A percentile compares a stretch with the other conserved stretches of the same genome.
phyloP scores from a whole-genome alignment of 2,797 vertebrate genomes.

The Podargus strigoides region DNA sequence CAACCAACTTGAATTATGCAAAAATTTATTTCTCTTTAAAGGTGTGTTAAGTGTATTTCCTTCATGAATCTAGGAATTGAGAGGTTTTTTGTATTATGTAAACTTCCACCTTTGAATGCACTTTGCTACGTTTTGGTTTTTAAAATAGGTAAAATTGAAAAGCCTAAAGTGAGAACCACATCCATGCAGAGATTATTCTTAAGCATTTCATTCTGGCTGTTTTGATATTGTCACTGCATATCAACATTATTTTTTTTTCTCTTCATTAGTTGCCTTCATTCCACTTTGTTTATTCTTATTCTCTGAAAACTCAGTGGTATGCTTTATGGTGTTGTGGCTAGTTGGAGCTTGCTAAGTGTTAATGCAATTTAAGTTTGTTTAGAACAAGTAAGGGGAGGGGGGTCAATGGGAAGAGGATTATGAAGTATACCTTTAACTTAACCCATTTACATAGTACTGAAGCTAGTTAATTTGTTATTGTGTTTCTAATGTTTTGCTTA shows the following conservation, averaged over 20 bases:
- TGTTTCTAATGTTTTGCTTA: conserved; percentile 66
- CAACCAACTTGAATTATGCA: conserved; percentile 15
- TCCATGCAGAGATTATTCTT: conserved; percentile 86
- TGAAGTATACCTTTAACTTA: conserved; percentile 72
- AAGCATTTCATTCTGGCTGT: conserved; percentile 70
- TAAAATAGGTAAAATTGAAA: conserved; percentile 30
- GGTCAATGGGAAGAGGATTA: conserved; percentile 51
- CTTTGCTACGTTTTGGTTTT: conserved; percentile 49
- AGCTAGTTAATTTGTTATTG: not conserved
- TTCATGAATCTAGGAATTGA: conserved; percentile 27
- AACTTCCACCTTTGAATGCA: conserved; percentile 25
- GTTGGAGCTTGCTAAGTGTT: conserved; percentile 80
- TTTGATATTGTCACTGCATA: conserved; percentile 64
- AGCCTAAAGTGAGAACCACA: conserved; percentile 67
- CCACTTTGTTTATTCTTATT: conserved; percentile 62
- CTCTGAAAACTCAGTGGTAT: conserved; percentile 72
- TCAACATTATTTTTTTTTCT: not conserved
- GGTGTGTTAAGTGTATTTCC: conserved; percentile 34
- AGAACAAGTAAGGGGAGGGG: conserved; percentile 38
- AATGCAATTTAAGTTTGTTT: conserved; percentile 67
- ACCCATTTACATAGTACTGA: not conserved
- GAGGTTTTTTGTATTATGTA: not conserved
- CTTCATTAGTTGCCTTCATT: conserved; percentile 68
- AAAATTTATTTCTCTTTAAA: conserved; percentile 23
- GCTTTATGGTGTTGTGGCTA: conserved; percentile 78